Evolutionary conservation across 1,140 invertebrate species (phyloP), one percentile per base, ranked within the genome.

Genomic region (Acromyrmex echinatior): DNA sequence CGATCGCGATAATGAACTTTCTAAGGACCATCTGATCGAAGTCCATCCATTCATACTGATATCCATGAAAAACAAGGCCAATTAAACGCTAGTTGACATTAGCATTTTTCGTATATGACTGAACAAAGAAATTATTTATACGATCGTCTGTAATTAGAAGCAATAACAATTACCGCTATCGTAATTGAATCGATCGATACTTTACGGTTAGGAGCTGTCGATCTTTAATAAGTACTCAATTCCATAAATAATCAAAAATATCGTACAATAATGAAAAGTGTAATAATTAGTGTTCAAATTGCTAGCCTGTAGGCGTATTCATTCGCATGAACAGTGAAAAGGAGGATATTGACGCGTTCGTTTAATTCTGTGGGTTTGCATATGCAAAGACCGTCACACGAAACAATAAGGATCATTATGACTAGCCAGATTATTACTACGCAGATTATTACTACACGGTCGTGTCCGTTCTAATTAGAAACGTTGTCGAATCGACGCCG

Each of bases 211-310:
- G 21, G 31, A 58, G n/a, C 18, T 31, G 16, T 16, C 21, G 39
- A 45, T 45, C 9, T 10, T 68, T 3, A 10, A 45, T 45, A 45
- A 58, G 35, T 35, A 18, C 1, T n/a, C 25, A 25, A 25, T 25
- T 25, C 25, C 25, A 25, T 25, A 25, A 25, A 25, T 25, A 25
- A 25, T 25, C 0, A 25, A 39, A 74, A 70, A 81, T 4, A 5
- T 14, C n/a, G 60, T 74, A 84, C 18, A 25, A 51, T 84, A 76
- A 84, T 76, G n/a, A 74, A 35, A 74, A 12, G 70, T 39, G 80
- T 51, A 74, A 51, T 76, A 84, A 74, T 74, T 76, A 84, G 70
- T 70, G 39, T 35, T 25, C 39, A 84, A 82, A 74, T 84, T 51
- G n/a, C 80, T 28, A 31, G 53, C 14, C 80, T 45, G 25, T 74